Base-by-base conservation (phyloP, 2,797 vertebrate species). In the Protosalanx chinensis region DNA sequence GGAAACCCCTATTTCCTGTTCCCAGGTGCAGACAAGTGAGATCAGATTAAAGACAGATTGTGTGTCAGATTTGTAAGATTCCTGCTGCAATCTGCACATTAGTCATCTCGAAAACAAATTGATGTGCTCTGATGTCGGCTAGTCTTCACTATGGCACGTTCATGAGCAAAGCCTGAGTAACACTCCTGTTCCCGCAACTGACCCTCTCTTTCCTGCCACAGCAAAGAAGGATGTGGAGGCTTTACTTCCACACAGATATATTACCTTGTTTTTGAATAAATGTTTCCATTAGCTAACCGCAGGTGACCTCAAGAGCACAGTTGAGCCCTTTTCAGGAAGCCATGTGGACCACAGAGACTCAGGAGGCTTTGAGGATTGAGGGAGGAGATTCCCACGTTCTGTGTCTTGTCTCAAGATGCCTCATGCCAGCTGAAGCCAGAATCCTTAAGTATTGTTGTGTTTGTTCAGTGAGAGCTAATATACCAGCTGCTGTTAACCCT, bases 81-180 rank as follows among this genome's bases (percentile, higher is more conserved):
- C 76, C 75, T 79, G 70, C 68, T 75, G 73, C 70, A 80, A 76
- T 88, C 73, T 75, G 29, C 71, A 76, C 35, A 64, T 90, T 89
- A 88, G 84, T 89, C 88, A 90, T 83, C 76, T 30, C 70, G 62
- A 84, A 84, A 88, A 84, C 80, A 85, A 78, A 67, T 81, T 75
- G 81, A 83, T 79, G 79, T 76, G 70, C 81, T 68, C 68, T 3
- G 15, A 70, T 81, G 79, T 78, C 27, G 29, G 57, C 73, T 73
- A 32, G 16, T 75, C 63, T 68, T 18, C 58, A n/a, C 30, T 65
- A 56, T 81, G 18, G 41, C 27, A 56, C 33, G 15, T 59, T 77
- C 67, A 73, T 90, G 88, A 89, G 80, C 84, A 85, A 89, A 79
- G 74, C 77, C 81, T 89, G 86, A 88, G 79, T 87, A 91, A 91